A percentile compares a stretch with the other conserved stretches of the same genome.
Conservation (phyloP, 1,140 invertebrate genomes). For the Heterodera carotae region DNA sequence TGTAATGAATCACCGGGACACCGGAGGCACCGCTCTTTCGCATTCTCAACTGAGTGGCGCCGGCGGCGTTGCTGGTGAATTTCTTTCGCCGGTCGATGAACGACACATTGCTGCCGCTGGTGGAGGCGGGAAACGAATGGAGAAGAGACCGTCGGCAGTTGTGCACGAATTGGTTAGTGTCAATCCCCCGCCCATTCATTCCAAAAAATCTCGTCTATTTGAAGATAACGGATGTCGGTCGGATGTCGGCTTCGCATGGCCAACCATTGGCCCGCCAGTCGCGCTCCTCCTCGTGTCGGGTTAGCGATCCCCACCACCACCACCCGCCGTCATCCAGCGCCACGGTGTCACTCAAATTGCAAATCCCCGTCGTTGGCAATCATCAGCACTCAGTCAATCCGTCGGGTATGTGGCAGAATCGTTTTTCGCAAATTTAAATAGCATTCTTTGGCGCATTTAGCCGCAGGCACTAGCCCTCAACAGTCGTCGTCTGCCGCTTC, state of each 20-base stretch:
- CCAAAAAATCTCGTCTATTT: not conserved
- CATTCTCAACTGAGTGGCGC: slow-evolving; percentile 6
- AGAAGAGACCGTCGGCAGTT: slow-evolving; percentile 39
- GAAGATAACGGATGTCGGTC: slow-evolving; percentile 20
- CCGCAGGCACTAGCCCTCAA: not conserved
- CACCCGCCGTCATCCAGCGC: slow-evolving; percentile 8
- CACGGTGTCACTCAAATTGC: slow-evolving; percentile 1
- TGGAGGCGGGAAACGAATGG: not conserved
- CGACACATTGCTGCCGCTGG: not conserved
- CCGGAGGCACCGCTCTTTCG: slow-evolving; percentile 8
- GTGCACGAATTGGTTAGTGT: slow-evolving; percentile 34
- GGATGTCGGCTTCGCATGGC: slow-evolving; percentile 24
- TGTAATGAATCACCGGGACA: not conserved
- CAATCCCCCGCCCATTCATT: not conserved
- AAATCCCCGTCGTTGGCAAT: not conserved
- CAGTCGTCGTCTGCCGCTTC: not conserved
- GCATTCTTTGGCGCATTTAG: too few species aligned
- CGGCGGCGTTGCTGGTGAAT: slow-evolving; percentile 26
- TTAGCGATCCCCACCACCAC: slow-evolving; percentile 25
- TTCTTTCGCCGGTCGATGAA: slow-evolving; percentile 57
- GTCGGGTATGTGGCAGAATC: too few species aligned
- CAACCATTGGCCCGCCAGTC: slow-evolving; percentile 5
- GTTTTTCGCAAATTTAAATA: too few species aligned
- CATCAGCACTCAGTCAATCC: not conserved
- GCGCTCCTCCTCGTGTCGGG: slow-evolving; percentile 35